These are phyloP conservation scores for Eulimnadia texana DNA, from an alignment of 1,140 invertebrate genomes.

Conservation along the genomic window DNA sequence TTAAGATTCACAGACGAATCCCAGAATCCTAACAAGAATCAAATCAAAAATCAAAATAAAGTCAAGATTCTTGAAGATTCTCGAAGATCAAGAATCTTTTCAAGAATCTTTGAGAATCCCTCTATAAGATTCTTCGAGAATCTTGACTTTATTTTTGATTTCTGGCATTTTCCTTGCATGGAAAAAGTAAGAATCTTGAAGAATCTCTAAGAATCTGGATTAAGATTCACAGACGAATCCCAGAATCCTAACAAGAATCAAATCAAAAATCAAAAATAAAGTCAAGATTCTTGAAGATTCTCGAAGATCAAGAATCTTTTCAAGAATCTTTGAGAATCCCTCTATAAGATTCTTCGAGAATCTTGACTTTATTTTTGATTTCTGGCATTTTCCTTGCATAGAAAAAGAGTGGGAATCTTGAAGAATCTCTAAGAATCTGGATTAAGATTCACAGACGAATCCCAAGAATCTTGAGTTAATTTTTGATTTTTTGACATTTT, in stretches of 20 bases:
- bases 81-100: background rate
- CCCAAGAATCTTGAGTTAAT: too few relatives aligned
- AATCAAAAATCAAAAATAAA: background rate
- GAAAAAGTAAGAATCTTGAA: too few relatives aligned
- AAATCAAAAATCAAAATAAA: background rate
- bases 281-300: background rate
- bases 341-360: too few relatives aligned
- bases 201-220: background rate
- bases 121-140: too few relatives aligned
- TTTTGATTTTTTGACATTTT: too few relatives aligned
- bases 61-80: background rate
- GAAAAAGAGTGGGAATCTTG: too few relatives aligned
- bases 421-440: background rate
- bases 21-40: background rate
- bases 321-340: background rate
- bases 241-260: background rate
- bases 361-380: too few relatives aligned
- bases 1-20: background rate
- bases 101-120: too few relatives aligned
- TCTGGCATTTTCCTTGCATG: too few relatives aligned
- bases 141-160: too few relatives aligned
- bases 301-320: background rate
- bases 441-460: background rate
- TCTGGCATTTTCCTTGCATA: too few relatives aligned
- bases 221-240: background rate